A percentile compares a stretch with the other conserved stretches of the same genome.
phyloP scores from a whole-genome alignment of 30 jellyfish, hydroid and myxozoan species.

The Hydractinia symbiolongicarpus region DNA sequence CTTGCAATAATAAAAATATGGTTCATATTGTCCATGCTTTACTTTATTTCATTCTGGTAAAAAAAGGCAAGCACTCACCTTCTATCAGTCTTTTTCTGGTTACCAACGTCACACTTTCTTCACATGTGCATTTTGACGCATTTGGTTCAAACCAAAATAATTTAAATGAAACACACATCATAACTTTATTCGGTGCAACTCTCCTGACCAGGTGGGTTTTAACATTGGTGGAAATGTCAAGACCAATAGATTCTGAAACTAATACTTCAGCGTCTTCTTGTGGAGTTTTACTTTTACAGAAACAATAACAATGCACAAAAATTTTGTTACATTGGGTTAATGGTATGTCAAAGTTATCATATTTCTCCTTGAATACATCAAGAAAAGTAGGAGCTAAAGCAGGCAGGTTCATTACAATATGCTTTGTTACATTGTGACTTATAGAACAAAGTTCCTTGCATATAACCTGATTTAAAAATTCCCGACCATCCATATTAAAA shows the following conservation, averaged over 20 bases:
- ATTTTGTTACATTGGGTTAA: neutral
- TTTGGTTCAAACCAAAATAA: slow-evolving; percentile 30
- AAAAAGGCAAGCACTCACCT: no score
- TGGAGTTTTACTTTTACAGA: slow-evolving; percentile 58
- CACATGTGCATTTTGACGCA: slow-evolving; percentile 8
- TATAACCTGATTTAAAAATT: slow-evolving; percentile 32
- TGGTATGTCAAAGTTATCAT: neutral
- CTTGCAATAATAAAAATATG: no score
- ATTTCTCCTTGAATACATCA: slow-evolving; percentile 49
- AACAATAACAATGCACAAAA: slow-evolving; percentile 79
- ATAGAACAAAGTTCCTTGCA: neutral
- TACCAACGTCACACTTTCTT: neutral
- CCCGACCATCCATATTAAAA: slow-evolving; percentile 73
- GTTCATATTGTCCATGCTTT: no score
- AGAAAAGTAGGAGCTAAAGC: slow-evolving; percentile 79
- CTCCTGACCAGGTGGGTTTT: slow-evolving; percentile 65
- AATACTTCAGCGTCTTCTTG: slow-evolving; percentile 47
- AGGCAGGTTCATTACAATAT: slow-evolving; percentile 91
- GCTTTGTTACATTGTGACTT: slow-evolving; percentile 20
- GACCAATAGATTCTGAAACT: slow-evolving; percentile 36
- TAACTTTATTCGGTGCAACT: slow-evolving; percentile 90
- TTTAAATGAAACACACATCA: slow-evolving; percentile 88
- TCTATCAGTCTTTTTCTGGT: no score
- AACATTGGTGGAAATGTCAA: slow-evolving; percentile 18
- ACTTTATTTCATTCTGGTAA: no score